phyloP scores from a whole-genome alignment of 2,888 invertebrate genomes.

The Mesoligia furuncula region DNA sequence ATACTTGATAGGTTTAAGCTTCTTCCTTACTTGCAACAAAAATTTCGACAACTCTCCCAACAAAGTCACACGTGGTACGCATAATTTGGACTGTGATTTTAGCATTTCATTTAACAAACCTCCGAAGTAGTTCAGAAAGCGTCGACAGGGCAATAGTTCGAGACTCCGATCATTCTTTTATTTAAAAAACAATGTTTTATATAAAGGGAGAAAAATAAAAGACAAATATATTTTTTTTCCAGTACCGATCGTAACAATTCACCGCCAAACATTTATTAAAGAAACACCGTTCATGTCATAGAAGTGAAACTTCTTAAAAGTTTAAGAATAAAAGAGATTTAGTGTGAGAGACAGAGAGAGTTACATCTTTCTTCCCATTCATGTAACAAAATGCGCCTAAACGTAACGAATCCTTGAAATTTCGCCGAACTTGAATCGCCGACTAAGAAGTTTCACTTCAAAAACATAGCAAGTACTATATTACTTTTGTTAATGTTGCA shows the following conservation, averaged over 20 bases:
- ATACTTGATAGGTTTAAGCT: neutral
- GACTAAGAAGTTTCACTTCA: neutral
- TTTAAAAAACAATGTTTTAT: neutral
- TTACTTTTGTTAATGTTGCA: slow-evolving; percentile 5
- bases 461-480: neutral
- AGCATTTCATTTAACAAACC: neutral
- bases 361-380: neutral
- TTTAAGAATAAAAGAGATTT: neutral
- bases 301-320: neutral
- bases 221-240: neutral
- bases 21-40: neutral
- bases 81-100: neutral
- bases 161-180: neutral
- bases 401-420: neutral
- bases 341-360: neutral
- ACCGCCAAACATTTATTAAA: neutral
- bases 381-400: neutral
- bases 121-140: neutral
- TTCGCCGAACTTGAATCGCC: neutral
- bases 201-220: neutral
- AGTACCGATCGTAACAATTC: neutral
- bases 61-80: neutral
- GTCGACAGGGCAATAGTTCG: neutral
- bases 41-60: too few species aligned
- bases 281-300: neutral